A percentile compares a stretch with the other conserved stretches of the same genome.
Evolutionary conservation across 2,113 vertebrate genomes (phyloP).

Genomic region (Oryzias curvinotus): DNA sequence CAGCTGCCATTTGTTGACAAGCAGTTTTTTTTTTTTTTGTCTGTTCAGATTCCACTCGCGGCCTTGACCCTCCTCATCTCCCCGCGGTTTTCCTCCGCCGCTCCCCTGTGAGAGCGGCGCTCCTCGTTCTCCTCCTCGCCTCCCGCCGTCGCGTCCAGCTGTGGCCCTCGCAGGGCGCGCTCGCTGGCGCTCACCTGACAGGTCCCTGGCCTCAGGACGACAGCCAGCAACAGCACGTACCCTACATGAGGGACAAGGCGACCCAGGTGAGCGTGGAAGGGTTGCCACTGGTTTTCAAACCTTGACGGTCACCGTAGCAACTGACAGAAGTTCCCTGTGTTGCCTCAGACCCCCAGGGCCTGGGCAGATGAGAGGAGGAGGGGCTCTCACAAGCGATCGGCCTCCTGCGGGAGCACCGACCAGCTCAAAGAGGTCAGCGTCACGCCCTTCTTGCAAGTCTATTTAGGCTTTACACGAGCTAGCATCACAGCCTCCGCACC

Average conservation of each 20-base stretch:
- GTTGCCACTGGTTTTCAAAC: not conserved
- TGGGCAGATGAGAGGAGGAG: constrained; percentile 97
- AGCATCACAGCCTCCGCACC: no score
- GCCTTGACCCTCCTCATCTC: constrained; percentile 51
- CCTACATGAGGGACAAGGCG: constrained; percentile 96
- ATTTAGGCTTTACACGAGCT: no score
- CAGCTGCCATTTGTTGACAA: constrained; percentile 56
- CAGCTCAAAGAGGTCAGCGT: constrained; percentile 95
- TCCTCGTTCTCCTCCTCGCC: constrained; percentile 58
- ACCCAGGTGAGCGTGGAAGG: constrained; percentile 85
- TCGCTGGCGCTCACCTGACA: constrained; percentile 90
- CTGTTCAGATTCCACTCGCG: constrained; percentile 46
- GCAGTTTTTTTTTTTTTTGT: constrained; percentile 5
- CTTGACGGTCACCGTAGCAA: not conserved
- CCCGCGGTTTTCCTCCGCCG: constrained; percentile 10
- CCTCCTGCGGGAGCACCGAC: constrained; percentile 97
- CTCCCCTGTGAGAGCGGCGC: constrained; percentile 7
- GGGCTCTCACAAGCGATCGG: constrained; percentile 91
- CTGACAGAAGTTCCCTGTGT: constrained; percentile 15
- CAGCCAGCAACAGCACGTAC: constrained; percentile 83
- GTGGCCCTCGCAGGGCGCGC: constrained; percentile 88
- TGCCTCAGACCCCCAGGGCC: constrained; percentile 91
- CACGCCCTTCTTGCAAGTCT: not conserved
- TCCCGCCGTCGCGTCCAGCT: constrained; percentile 80
- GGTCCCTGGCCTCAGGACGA: constrained; percentile 97